Percentiles rank a stretch among this genome's conserved stretches.
Evolutionary conservation across 2,888 invertebrate species (phyloP).

Genomic region (Chouioia cunea): DNA sequence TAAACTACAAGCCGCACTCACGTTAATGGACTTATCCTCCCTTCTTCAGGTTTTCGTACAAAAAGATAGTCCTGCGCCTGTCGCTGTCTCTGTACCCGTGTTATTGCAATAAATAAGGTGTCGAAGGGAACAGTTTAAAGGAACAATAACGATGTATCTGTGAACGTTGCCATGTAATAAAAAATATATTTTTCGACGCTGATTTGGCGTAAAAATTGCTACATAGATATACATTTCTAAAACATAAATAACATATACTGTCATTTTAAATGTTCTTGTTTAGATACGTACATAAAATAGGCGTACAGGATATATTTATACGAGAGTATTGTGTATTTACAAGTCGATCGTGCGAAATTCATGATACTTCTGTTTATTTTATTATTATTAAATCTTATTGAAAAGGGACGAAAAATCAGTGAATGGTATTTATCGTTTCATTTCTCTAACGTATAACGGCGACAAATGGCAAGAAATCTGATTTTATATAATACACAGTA

Average conservation of each 20-base stretch:
- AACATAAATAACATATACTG: slow-evolving; percentile 21
- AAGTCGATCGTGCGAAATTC: slow-evolving; percentile 35
- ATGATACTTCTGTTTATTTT: not conserved
- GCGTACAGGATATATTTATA: slow-evolving; percentile 32
- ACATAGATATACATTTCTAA: slow-evolving; percentile 30
- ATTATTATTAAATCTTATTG: not conserved
- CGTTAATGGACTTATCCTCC: slow-evolving; percentile 56
- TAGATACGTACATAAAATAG: slow-evolving; percentile 36
- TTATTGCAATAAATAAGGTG: slow-evolving; percentile 30
- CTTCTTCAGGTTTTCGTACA: slow-evolving; percentile 58
- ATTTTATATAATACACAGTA: no score
- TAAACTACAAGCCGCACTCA: slow-evolving; percentile 57
- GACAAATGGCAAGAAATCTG: not conserved
- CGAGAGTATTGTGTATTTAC: slow-evolving; percentile 40
- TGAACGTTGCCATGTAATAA: slow-evolving; percentile 65
- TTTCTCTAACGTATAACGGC: slow-evolving; percentile 20
- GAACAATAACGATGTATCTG: slow-evolving; percentile 54
- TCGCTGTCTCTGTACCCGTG: slow-evolving; percentile 37
- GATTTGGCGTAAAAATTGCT: slow-evolving; percentile 55
- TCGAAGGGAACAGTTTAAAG: slow-evolving; percentile 42
- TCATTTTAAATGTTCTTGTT: not conserved
- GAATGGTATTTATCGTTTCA: slow-evolving; percentile 11
- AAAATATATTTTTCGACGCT: slow-evolving; percentile 67
- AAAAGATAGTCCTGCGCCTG: slow-evolving; percentile 48
- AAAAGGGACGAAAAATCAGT: not conserved